Percentiles rank a stretch among this genome's conserved stretches.
These are phyloP conservation scores for Danio tinwini DNA, from an alignment of 2,797 vertebrate genomes.

Conservation along the genomic window DNA sequence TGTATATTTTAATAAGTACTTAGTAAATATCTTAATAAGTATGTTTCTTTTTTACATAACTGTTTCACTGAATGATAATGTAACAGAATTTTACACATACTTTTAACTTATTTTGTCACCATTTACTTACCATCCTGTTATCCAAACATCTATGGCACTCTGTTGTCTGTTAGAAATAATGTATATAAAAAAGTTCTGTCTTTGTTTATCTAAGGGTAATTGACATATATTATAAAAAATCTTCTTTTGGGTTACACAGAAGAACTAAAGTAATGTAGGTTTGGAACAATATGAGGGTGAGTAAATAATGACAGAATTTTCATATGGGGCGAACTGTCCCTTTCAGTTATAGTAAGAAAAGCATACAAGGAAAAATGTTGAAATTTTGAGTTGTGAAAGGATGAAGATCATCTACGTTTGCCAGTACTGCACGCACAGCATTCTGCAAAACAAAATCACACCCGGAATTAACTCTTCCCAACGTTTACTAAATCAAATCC, in stretches of 20 bases:
- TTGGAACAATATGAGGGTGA: not conserved
- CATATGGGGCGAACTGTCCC: not conserved
- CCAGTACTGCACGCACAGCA: conserved; percentile 85
- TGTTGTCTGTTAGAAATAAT: too few species aligned
- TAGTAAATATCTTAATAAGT: too few species aligned
- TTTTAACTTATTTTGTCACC: too few species aligned
- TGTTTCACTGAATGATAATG: too few species aligned
- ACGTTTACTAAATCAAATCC: not conserved
- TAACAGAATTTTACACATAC: too few species aligned
- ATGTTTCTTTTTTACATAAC: too few species aligned
- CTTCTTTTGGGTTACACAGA: not conserved
- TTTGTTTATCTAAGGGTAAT: not conserved
- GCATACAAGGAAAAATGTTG: conserved; percentile 86
- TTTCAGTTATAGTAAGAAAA: conserved; percentile 9
- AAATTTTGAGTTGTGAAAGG: conserved; percentile 89
- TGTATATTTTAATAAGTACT: too few species aligned
- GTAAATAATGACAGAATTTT: not conserved
- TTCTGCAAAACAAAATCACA: conserved; percentile 73
- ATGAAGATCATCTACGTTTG: conserved; percentile 82
- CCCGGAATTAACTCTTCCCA: not conserved
- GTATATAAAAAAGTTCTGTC: too few species aligned
- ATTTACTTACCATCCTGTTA: too few species aligned
- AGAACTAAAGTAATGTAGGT: not conserved
- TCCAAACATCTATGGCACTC: too few species aligned
- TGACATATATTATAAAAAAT: not conserved